Base-by-base conservation (phyloP, 1,140 invertebrate species). In the Eriosoma lanigerum region DNA sequence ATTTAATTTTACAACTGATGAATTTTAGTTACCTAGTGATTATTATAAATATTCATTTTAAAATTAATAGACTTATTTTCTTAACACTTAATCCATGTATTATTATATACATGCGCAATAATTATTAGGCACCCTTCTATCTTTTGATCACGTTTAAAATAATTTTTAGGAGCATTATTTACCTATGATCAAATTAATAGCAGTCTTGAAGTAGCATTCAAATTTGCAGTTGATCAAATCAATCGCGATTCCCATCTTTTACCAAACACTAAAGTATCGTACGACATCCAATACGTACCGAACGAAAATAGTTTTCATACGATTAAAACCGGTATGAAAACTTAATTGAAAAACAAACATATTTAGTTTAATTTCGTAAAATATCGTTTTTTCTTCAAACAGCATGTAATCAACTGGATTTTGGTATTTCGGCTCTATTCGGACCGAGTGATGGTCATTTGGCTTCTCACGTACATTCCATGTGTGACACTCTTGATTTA, bases 401-500 rank as follows among this genome's bases (percentile, higher is more conserved):
- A 92, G 91, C 90, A 48, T 92, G 91, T 84, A 86, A 88, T 81
- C 90, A 90, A 84, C 88, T 92, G 54, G 87, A 88, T 72, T 85
- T 87, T 81, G 90, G 91, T 29, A 89, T 90, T 5, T 87, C 89
- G 81, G 90, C 90, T 19, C 86, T 92, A 72, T 91, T 92, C 84
- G 91, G 91, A 12, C 91, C 91, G 10, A 88, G 88, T 24, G 88
- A 91, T 83, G 86, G 88, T 3, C 86, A 89, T 29, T 85, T 92
- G 26, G 90, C 90, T 24, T 87, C 89, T 80, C 91, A 91, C 86
- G 89, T 92, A 38, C 91, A 92, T 84, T 91, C 90, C 72, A 88
- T 92, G 82, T 92, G 91, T 84, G 89, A 91, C 85, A 89, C 90
- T 52, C 85, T 92, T 82, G 90, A 92, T 85, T 90, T 92, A 83